Evolutionary conservation across 2,888 invertebrate genomes (phyloP).

Genomic region (Temnothorax unifasciatus): DNA sequence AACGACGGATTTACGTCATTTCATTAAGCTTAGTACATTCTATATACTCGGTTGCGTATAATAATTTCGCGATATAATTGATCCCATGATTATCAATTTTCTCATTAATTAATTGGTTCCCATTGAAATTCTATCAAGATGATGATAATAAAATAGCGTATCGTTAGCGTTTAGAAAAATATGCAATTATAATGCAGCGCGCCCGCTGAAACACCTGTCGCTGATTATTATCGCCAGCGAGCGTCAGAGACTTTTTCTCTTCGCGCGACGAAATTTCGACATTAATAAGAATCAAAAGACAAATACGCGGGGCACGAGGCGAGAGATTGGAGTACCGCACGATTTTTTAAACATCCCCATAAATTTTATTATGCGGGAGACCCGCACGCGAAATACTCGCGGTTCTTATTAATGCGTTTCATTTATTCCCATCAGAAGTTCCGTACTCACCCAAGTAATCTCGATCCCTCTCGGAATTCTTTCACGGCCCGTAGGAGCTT

Average conservation of each 20-base stretch:
- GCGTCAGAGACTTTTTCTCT: conserved; percentile 6
- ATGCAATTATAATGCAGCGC: conserved; percentile 1
- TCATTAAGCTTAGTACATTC: conserved; percentile 57
- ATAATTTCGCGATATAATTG: conserved; percentile 58
- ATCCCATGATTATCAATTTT: conserved; percentile 57
- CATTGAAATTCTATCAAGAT: conserved; percentile 52
- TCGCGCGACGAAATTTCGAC: conserved; percentile 25
- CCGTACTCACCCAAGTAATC: conserved; percentile 52
- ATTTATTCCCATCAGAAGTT: conserved; percentile 65
- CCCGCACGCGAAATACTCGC: conserved; percentile 48
- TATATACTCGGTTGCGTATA: conserved; percentile 53
- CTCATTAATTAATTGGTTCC: conserved; percentile 55
- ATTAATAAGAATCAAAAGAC: conserved; percentile 69
- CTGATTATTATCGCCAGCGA: conserved; percentile 53
- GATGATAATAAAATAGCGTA: conserved; percentile 45
- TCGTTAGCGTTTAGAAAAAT: conserved; percentile 45
- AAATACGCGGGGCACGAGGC: conserved; percentile 28
- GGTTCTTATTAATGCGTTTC: conserved; percentile 63
- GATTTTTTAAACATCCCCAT: conserved; percentile 57
- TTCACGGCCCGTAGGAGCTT: conserved; percentile 42
- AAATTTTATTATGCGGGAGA: conserved; percentile 66
- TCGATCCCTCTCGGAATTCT: conserved; percentile 53
- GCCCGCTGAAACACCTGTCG: background rate
- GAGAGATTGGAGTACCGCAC: conserved; percentile 25
- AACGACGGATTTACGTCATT: conserved; percentile 59